phyloP scores from a whole-genome alignment of 2,888 invertebrate genomes.

The Eutolmus rufibarbis region DNA sequence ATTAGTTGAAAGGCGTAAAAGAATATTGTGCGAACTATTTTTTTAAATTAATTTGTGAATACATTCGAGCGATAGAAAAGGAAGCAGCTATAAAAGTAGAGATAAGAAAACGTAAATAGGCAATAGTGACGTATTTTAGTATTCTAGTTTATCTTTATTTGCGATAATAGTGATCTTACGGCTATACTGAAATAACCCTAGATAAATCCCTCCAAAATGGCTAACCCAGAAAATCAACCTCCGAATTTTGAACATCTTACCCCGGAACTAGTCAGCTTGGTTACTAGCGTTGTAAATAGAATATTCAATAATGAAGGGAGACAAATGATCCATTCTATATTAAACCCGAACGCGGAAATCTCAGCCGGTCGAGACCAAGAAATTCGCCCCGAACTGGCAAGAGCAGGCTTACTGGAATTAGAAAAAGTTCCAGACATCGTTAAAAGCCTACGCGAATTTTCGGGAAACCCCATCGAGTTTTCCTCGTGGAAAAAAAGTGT shows the following conservation, averaged over 20 bases:
- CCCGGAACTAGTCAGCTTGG: neutral
- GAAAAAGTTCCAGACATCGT: neutral
- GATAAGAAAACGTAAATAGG: neutral
- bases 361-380: neutral
- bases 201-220: neutral
- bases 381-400: neutral
- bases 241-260: neutral
- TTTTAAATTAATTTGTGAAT: too few relatives aligned
- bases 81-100: too few relatives aligned
- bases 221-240: neutral
- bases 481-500: neutral
- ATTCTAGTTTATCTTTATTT: too few relatives aligned
- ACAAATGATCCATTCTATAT: too few relatives aligned
- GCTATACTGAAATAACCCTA: neutral
- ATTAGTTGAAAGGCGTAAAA: too few relatives aligned
- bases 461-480: neutral
- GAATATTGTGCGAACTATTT: too few relatives aligned
- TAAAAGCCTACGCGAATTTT: neutral
- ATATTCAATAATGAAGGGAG: too few relatives aligned
- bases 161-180: neutral
- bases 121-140: too few relatives aligned
- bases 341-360: neutral
- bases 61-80: too few relatives aligned
- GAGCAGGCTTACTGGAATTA: neutral
- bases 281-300: neutral